Conservation (phyloP, 2,113 vertebrate genomes). For the Dasyprocta punctata region DNA sequence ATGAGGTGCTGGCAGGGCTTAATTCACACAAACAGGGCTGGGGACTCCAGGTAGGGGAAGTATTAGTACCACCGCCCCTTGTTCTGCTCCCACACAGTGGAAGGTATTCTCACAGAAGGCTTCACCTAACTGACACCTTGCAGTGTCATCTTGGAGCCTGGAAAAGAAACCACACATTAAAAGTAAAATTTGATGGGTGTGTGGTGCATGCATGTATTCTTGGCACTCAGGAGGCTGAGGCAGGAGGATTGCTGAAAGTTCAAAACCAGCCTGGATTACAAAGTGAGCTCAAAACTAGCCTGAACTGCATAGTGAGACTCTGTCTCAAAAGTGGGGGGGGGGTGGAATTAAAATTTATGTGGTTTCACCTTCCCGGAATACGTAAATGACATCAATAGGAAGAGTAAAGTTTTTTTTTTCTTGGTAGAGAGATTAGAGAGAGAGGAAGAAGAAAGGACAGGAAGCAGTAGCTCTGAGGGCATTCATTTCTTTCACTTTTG, state of each 20-base stretch:
- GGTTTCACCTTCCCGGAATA: slow-evolving; percentile 40
- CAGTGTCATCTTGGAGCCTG: neutral
- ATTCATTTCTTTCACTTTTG: slow-evolving; percentile 3
- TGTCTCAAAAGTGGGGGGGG: too few species aligned
- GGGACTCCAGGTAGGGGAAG: neutral
- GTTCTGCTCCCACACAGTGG: neutral
- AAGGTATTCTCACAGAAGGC: neutral
- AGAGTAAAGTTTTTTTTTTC: neutral
- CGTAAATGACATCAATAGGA: neutral
- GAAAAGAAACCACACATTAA: neutral
- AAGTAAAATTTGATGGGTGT: neutral
- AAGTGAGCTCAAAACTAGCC: too few species aligned
- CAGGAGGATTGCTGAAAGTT: too few species aligned
- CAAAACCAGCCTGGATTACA: too few species aligned
- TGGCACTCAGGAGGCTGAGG: too few species aligned
- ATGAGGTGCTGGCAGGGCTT: neutral
- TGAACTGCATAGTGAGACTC: too few species aligned
- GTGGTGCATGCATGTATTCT: too few species aligned
- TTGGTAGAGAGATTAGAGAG: fast-evolving
- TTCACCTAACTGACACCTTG: neutral
- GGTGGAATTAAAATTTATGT: too few species aligned
- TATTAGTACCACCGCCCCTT: too few species aligned
- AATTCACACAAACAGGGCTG: too few species aligned
- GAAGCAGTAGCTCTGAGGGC: neutral
- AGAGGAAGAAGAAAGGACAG: neutral